Conservation (phyloP, 2,113 vertebrate species). For the Prunella fulvescens region DNA sequence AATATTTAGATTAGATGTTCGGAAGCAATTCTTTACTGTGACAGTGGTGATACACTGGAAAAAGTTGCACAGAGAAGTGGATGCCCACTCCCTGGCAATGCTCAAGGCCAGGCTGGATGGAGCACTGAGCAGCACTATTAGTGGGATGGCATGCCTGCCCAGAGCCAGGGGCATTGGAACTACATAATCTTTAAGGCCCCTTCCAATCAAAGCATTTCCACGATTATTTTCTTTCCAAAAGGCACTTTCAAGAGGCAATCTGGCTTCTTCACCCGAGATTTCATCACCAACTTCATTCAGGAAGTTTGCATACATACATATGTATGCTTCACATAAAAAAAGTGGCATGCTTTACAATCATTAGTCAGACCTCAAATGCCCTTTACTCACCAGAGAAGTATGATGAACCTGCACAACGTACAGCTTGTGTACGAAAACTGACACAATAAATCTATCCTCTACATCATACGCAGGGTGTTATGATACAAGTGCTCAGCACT, state of each 20-base stretch:
- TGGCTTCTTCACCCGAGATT: background rate
- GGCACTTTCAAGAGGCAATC: background rate
- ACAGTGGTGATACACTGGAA: background rate
- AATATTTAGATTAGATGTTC: background rate
- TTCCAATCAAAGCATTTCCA: background rate
- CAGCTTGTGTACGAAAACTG: background rate
- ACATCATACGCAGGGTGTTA: rapidly evolving
- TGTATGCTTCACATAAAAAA: rapidly evolving
- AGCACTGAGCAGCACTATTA: background rate
- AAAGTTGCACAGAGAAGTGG: background rate
- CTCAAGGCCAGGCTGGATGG: background rate
- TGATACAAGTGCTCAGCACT: background rate
- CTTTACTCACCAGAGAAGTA: background rate
- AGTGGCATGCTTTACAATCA: background rate
- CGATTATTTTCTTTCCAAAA: background rate
- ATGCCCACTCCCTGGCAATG: background rate
- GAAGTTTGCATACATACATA: background rate
- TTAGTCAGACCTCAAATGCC: background rate
- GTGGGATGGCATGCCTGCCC: background rate
- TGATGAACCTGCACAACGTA: background rate
- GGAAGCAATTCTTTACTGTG: background rate
- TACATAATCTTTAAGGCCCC: background rate
- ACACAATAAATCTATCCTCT: rapidly evolving
- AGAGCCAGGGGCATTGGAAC: background rate
- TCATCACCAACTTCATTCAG: background rate